Evolutionary conservation across 1,140 invertebrate species (phyloP).

Genomic region (Conopomorpha cramerella): DNA sequence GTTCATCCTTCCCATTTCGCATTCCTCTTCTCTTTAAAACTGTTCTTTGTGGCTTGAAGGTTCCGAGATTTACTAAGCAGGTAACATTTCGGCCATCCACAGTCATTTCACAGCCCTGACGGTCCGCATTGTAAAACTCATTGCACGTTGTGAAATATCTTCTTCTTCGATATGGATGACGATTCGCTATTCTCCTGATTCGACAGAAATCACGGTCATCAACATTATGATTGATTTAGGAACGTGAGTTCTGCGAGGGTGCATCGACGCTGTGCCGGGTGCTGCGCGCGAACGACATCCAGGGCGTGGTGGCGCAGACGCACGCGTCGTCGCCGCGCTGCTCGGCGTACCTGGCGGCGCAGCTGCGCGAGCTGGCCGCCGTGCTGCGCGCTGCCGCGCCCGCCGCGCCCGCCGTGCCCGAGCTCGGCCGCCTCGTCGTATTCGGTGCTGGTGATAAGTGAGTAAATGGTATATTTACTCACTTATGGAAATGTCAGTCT

Average conservation of each 20-base stretch:
- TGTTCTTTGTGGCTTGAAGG: background rate
- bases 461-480: background rate
- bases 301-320: conserved; percentile 75
- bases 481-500: too few relatives aligned
- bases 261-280: conserved; percentile 72
- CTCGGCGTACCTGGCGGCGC: conserved; percentile 72
- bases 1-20: background rate
- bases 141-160: too few relatives aligned
- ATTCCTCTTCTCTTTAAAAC: background rate
- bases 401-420: conserved; percentile 29
- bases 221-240: conserved; percentile 43
- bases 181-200: too few relatives aligned
- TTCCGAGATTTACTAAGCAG: too few relatives aligned
- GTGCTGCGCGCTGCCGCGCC: conserved; percentile 30
- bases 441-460: conserved; percentile 63
- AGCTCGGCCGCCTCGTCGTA: conserved; percentile 44
- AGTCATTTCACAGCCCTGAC: too few relatives aligned
- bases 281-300: conserved; percentile 65
- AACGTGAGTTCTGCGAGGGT: conserved; percentile 75
- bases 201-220: background rate
- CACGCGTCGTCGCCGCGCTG: conserved; percentile 75
- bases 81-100: too few relatives aligned
- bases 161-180: too few relatives aligned
- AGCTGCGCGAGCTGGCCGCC: conserved; percentile 59
- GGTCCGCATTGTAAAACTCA: too few relatives aligned